Evolutionary conservation across 2,888 invertebrate genomes (phyloP).

Genomic region (Leptodirus hochenwartii): DNA sequence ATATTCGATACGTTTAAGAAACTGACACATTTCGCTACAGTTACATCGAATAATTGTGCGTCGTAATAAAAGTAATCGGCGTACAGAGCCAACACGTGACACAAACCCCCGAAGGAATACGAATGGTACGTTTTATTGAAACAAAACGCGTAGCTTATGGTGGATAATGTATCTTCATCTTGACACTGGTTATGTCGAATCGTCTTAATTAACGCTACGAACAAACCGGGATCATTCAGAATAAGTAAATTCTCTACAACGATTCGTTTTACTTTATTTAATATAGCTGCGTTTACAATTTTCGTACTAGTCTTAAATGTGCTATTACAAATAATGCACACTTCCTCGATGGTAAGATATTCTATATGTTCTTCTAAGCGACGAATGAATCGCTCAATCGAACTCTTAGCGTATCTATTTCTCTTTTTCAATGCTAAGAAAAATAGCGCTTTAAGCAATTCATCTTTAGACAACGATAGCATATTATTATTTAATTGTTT

Average conservation of each 20-base stretch:
- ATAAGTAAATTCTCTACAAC: constrained; percentile 22
- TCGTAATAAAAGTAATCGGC: constrained; percentile 25
- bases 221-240: constrained; percentile 23
- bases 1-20: too few relatives aligned
- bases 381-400: too few relatives aligned
- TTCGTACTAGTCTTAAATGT: constrained; percentile 25
- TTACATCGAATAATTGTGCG: constrained; percentile 18
- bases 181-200: constrained; percentile 24
- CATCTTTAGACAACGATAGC: too few relatives aligned
- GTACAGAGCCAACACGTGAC: constrained; percentile 27
- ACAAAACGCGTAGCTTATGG: constrained; percentile 23
- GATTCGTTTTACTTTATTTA: constrained; percentile 19
- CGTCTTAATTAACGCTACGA: constrained; percentile 26
- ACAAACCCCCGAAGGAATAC: constrained; percentile 23
- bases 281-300: constrained; percentile 19
- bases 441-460: too few relatives aligned
- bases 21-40: too few relatives aligned
- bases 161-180: constrained; percentile 22
- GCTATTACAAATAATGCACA: constrained; percentile 25
- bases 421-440: too few relatives aligned
- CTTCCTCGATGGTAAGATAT: constrained; percentile 20
- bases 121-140: constrained; percentile 21
- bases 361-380: constrained; percentile 14
- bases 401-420: too few relatives aligned
- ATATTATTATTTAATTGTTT: too few relatives aligned